These are phyloP conservation scores for Malacoctenus gilli DNA, from an alignment of 2,797 vertebrate species.

Conservation along the genomic window DNA sequence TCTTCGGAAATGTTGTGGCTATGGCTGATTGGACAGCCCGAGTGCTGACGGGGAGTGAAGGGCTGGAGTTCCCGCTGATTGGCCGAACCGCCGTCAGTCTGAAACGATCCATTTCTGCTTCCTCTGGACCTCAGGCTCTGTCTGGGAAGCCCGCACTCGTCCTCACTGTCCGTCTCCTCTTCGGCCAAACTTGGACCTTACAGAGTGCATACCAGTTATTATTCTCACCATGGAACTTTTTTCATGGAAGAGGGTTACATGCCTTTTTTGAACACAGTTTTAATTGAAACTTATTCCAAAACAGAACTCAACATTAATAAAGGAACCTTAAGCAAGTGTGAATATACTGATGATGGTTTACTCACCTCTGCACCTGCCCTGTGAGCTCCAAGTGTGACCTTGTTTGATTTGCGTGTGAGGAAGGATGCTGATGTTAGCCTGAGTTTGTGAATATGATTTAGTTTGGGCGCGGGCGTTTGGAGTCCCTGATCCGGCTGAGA, in stretches of 20 bases:
- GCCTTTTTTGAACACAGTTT: too few species aligned
- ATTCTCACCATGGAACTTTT: neutral
- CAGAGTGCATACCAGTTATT: slow-evolving; percentile 8
- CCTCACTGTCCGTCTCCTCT: slow-evolving; percentile 64
- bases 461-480: slow-evolving; percentile 32
- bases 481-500: slow-evolving; percentile 36
- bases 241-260: too few species aligned
- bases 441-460: slow-evolving; percentile 22
- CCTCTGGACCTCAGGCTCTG: slow-evolving; percentile 53
- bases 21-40: slow-evolving; percentile 72
- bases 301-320: too few species aligned
- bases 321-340: too few species aligned
- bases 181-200: slow-evolving; percentile 62
- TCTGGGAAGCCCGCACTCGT: slow-evolving; percentile 49
- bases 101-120: slow-evolving; percentile 62
- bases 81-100: slow-evolving; percentile 71
- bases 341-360: neutral
- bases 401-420: slow-evolving; percentile 58
- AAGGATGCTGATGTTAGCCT: slow-evolving; percentile 39
- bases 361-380: slow-evolving; percentile 73
- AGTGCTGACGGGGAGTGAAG: slow-evolving; percentile 57
- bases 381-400: slow-evolving; percentile 46
- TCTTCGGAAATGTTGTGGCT: slow-evolving; percentile 80
- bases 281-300: too few species aligned
- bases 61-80: slow-evolving; percentile 77